Percentiles rank a stretch among this genome's conserved stretches.
These are phyloP conservation scores for Trichogramma dendrolimi DNA, from an alignment of 2,888 invertebrate species.

Conservation along the genomic window DNA sequence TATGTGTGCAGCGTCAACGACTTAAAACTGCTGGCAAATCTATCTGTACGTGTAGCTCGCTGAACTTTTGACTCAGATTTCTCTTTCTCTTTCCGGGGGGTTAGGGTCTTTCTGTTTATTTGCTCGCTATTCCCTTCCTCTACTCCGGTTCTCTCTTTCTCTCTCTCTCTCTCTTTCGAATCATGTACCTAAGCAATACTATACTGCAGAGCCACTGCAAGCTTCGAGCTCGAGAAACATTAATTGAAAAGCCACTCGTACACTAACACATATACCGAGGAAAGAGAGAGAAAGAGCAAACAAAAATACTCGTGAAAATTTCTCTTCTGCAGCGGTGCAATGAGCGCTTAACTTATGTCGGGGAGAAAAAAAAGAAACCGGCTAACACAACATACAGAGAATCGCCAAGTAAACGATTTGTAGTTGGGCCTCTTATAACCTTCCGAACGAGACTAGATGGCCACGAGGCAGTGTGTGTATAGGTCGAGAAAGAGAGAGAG, in stretches of 20 bases:
- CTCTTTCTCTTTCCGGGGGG: neutral
- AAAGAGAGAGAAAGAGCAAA: neutral
- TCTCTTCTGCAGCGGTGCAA: too few relatives aligned
- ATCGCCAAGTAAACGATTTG: neutral
- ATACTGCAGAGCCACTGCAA: neutral
- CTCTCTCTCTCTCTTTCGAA: neutral
- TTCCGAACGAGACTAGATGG: constrained; percentile 11
- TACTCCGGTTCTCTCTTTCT: neutral
- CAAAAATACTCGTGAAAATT: constrained; percentile 3
- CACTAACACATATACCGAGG: neutral
- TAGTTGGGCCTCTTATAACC: constrained; percentile 1
- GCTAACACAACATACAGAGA: too few relatives aligned
- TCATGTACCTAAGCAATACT: too few relatives aligned
- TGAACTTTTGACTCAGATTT: constrained; percentile 11
- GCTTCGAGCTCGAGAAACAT: constrained; percentile 23
- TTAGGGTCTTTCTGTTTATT: constrained; percentile 4
- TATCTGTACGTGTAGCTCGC: neutral
- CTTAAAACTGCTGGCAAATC: too few relatives aligned
- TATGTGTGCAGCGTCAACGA: too few relatives aligned
- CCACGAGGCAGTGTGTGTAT: constrained; percentile 1
- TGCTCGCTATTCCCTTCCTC: neutral
- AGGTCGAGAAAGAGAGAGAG: constrained; percentile 9
- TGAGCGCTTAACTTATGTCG: too few relatives aligned
- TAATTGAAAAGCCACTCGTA: constrained; percentile 25
- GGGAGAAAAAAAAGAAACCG: too few relatives aligned